These are phyloP conservation scores for Anser brachyrhynchus DNA, from an alignment of 2,113 vertebrate species.

Conservation along the genomic window DNA sequence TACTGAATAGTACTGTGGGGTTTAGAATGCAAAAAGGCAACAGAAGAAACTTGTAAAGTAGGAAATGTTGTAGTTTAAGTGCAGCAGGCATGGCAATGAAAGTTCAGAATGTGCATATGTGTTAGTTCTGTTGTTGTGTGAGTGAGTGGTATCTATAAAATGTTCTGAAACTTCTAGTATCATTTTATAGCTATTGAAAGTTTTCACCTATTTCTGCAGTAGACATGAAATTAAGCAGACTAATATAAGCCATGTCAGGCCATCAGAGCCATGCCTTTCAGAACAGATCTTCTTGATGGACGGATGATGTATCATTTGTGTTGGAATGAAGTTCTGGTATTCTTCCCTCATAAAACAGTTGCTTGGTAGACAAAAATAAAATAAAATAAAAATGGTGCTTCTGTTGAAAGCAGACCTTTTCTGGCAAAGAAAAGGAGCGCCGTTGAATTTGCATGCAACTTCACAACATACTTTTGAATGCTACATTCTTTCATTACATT, in stretches of 20 bases:
- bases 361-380: constrained; percentile 20
- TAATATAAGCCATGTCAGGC: fast-evolving
- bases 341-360: not conserved
- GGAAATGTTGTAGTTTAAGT: not conserved
- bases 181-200: not conserved
- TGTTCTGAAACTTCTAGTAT: not conserved
- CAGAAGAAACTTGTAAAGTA: not conserved
- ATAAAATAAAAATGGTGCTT: constrained; percentile 10
- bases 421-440: not conserved
- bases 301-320: not conserved
- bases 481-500: constrained; percentile 26
- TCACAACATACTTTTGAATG: not conserved
- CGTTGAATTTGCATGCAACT: not conserved
- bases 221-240: not conserved
- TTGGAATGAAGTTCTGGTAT: not conserved
- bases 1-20: not conserved
- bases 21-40: not conserved
- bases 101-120: fast-evolving
- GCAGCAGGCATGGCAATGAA: not conserved
- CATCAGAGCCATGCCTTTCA: not conserved
- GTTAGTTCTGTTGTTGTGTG: not conserved
- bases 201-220: not conserved
- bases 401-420: not conserved
- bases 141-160: not conserved
- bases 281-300: not conserved